Conservation (phyloP, 2,888 invertebrate species). For the Brenthis ino region DNA sequence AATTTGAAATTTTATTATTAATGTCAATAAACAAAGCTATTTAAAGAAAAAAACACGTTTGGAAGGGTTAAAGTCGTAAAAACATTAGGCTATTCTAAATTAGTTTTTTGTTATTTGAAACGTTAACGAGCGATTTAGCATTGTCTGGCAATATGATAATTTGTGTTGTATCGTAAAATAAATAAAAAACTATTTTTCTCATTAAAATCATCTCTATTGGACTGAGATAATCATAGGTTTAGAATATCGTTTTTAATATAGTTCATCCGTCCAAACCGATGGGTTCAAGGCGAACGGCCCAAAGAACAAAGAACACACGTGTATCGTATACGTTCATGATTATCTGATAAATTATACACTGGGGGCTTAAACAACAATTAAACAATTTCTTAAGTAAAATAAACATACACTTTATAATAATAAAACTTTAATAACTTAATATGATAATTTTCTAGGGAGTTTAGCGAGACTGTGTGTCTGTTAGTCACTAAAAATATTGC, state of each 20-base stretch:
- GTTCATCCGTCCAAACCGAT: slow-evolving; percentile 47
- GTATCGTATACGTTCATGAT: slow-evolving; percentile 30
- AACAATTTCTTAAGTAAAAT: slow-evolving; percentile 20
- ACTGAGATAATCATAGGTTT: slow-evolving; percentile 43
- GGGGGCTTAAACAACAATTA: slow-evolving; percentile 23
- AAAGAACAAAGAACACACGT: slow-evolving; percentile 39
- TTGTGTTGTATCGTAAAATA: slow-evolving; percentile 21
- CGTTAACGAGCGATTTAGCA: slow-evolving; percentile 18
- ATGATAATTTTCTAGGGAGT: too few species aligned
- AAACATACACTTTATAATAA: neutral
- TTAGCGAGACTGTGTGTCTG: too few species aligned
- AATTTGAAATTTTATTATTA: too few species aligned
- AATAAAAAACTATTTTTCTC: slow-evolving; percentile 33
- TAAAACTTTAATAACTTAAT: too few species aligned
- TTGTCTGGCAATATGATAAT: slow-evolving; percentile 12
- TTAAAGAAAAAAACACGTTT: neutral
- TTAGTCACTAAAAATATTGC: too few species aligned
- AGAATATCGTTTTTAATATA: slow-evolving; percentile 37
- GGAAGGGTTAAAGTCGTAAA: neutral
- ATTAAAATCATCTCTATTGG: slow-evolving; percentile 31
- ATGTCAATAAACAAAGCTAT: too few species aligned
- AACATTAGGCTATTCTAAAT: slow-evolving; percentile 5
- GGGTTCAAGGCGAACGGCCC: slow-evolving; percentile 60
- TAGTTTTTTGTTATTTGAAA: slow-evolving; percentile 11
- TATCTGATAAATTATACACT: slow-evolving; percentile 35